Evolutionary conservation across 2,113 vertebrate genomes (phyloP), one percentile per base, ranked within the genome.

Genomic region (Pelvicachromis taeniatus): DNA sequence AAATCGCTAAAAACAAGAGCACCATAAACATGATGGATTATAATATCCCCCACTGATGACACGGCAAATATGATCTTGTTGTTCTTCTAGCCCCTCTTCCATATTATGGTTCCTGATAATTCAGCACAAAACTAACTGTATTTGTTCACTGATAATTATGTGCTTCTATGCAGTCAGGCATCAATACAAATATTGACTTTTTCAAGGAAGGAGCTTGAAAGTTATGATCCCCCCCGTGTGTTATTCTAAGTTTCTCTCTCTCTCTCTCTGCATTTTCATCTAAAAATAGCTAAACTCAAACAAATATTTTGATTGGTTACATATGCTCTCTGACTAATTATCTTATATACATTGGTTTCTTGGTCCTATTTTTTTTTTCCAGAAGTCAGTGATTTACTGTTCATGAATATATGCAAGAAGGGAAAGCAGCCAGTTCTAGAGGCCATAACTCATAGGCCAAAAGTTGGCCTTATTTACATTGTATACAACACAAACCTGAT

Each of bases 401-500:
- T 95, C 91, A 91, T 95, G 93, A 94, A 96, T 96, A 95, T 95
- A 96, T 95, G 94, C 93, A 95, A 93, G 85, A 91, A 83, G 91
- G 86, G 85, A 92, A 93, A 90, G 83, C 87, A 93, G 90, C 92
- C 83, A 85, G 65, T 88, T 93, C 85, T 89, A 42, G 91, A 93
- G 92, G 93, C 93, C 87, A 96, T 96, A 96, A 96, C 91, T 96
- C 95, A 96, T 63, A 38, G 86, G 88, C 88, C 92, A 94, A 95
- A 95, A 95, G 91, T 92, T 90, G 81, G 90, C 93, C 94, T 95
- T 95, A 95, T 96, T 96, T 96, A 95, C 94, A 95, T 95, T 93
- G 94, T 81, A 89, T 68, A 94, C 91, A 91, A 91, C 91, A 83
- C 89, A 88, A 90, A 84, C 88, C 88, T 92, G 91, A 93, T 92